A percentile compares a stretch with the other conserved stretches of the same genome.
These are phyloP conservation scores for Trinorchestia longiramus DNA, from an alignment of 1,140 invertebrate species.

Conservation along the genomic window DNA sequence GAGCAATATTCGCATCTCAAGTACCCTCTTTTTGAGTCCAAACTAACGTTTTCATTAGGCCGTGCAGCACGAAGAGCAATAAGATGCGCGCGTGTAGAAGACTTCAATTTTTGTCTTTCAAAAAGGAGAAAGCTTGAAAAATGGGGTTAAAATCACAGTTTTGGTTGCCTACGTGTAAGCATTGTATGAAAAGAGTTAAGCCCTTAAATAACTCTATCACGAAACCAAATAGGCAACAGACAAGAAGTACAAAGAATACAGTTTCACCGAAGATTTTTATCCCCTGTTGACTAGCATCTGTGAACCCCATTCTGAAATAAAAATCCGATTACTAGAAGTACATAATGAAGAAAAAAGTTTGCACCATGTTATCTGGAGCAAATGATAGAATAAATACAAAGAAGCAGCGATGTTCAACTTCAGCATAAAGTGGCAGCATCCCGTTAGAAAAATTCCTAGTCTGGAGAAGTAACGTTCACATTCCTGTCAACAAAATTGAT, in stretches of 20 bases:
- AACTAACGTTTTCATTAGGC: not conserved
- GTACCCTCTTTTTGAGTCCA: not conserved
- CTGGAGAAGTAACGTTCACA: not conserved
- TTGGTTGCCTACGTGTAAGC: not conserved
- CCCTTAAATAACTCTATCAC: not conserved
- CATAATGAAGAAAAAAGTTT: not conserved
- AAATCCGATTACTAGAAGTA: not conserved
- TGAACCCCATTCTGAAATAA: not conserved
- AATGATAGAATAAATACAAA: not conserved
- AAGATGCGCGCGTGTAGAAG: not conserved
- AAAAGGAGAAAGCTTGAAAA: not conserved
- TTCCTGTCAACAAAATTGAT: not conserved
- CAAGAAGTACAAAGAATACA: not conserved
- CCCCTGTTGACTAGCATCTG: not conserved
- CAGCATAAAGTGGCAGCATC: not conserved
- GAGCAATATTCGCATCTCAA: not conserved
- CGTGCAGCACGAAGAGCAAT: not conserved
- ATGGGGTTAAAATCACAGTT: not conserved
- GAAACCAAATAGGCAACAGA: not conserved
- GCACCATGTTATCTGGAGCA: not conserved
- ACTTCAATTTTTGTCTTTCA: not conserved
- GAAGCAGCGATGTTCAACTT: not conserved
- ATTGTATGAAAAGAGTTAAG: not conserved
- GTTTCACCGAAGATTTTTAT: not conserved
- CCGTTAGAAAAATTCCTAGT: not conserved